Evolutionary conservation across 1,140 invertebrate genomes (phyloP).

Genomic region (Micrasema minimum): DNA sequence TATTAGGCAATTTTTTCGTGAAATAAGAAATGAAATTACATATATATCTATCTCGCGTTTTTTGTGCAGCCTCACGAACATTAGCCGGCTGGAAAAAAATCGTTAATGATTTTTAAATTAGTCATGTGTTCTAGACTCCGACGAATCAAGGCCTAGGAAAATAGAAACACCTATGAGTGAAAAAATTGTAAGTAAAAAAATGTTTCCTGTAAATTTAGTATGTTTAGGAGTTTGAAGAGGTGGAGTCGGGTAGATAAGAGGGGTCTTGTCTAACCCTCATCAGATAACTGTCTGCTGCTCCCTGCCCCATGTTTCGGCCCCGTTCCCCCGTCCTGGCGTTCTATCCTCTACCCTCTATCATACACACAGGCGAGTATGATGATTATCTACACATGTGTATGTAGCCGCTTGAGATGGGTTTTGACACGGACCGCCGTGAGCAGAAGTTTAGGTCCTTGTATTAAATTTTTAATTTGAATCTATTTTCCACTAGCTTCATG

Average conservation of each 20-base stretch:
- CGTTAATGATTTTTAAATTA: constrained; percentile 53
- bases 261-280: constrained; percentile 26
- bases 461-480: neutral
- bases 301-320: too few species aligned
- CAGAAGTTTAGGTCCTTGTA: constrained; percentile 10
- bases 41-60: constrained; percentile 36
- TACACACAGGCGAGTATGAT: constrained; percentile 5
- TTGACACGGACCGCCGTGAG: constrained; percentile 3
- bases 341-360: constrained; percentile 4
- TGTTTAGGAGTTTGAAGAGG: neutral
- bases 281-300: constrained; percentile 19
- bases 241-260: constrained; percentile 16
- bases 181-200: too few species aligned
- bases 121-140: constrained; percentile 40
- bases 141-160: too few species aligned
- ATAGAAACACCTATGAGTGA: too few species aligned
- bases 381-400: constrained; percentile 23
- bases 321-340: neutral
- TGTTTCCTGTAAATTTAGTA: constrained; percentile 19
- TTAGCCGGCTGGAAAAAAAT: constrained; percentile 40
- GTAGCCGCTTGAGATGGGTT: constrained; percentile 17
- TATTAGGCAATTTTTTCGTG: constrained; percentile 36
- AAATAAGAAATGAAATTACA: constrained; percentile 38
- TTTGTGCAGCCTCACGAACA: constrained; percentile 11
- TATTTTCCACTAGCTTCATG: too few species aligned